Evolutionary conservation across 2,113 vertebrate species (phyloP).

Genomic region (Benitochromis conjunctus): DNA sequence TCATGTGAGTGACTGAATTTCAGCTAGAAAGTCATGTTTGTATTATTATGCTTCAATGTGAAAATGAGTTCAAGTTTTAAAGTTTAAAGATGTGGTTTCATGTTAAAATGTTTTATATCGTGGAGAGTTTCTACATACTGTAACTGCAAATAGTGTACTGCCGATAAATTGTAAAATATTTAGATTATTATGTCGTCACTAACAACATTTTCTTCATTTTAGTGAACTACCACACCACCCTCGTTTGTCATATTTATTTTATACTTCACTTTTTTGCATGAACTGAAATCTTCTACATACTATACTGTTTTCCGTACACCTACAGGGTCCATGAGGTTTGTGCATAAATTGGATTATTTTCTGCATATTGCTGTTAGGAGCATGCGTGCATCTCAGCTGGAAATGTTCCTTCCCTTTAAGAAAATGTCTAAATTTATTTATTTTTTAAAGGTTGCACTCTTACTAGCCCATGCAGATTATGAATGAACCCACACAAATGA

Average conservation of each 20-base stretch:
- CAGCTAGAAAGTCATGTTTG: slow-evolving; percentile 19
- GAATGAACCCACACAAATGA: slow-evolving; percentile 3
- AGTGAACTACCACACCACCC: neutral
- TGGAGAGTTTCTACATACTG: slow-evolving; percentile 57
- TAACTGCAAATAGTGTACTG: slow-evolving; percentile 46
- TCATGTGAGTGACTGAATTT: slow-evolving; percentile 22
- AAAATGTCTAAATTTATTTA: neutral
- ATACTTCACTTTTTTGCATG: slow-evolving; percentile 36
- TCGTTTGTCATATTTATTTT: slow-evolving; percentile 11
- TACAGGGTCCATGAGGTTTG: neutral
- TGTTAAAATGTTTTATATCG: slow-evolving; percentile 60
- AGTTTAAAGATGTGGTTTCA: slow-evolving; percentile 26
- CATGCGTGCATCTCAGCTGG: slow-evolving; percentile 12
- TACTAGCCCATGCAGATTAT: neutral
- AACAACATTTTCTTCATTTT: neutral
- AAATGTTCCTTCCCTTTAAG: slow-evolving; percentile 33
- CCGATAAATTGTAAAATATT: slow-evolving; percentile 50
- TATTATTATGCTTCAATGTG: slow-evolving; percentile 34
- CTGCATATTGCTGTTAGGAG: neutral
- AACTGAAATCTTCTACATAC: neutral
- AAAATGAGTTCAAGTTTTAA: slow-evolving; percentile 13
- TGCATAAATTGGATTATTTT: neutral
- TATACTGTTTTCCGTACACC: neutral
- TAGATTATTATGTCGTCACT: slow-evolving; percentile 3
- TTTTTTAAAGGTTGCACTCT: slow-evolving; percentile 22